These are phyloP conservation scores for Morus bassanus DNA, from an alignment of 2,797 vertebrate species.

Conservation along the genomic window DNA sequence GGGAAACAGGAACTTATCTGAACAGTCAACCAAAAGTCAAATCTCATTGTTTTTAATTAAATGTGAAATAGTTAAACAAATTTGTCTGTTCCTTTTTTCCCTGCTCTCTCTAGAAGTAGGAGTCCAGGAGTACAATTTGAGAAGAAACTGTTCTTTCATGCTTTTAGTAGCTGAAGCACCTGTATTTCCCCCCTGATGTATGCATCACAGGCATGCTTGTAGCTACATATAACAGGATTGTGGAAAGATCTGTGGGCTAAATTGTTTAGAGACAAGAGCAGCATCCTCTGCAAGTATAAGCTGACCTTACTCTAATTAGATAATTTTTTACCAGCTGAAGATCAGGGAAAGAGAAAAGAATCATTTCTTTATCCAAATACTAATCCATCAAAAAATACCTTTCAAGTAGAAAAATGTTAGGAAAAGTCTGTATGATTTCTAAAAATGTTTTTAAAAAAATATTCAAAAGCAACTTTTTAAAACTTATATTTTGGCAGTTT, in stretches of 20 bases:
- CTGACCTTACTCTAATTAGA: neutral
- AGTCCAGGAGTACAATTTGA: neutral
- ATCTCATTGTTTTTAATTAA: neutral
- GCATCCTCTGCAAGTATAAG: neutral
- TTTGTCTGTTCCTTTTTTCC: neutral
- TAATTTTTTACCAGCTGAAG: neutral
- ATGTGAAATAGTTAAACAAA: neutral
- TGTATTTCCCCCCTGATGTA: neutral
- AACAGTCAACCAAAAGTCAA: neutral
- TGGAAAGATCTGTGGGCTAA: neutral
- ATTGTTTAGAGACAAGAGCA: neutral
- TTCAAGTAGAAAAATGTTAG: neutral
- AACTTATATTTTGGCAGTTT: neutral
- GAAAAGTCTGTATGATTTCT: neutral
- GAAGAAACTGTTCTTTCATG: neutral
- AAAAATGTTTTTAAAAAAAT: neutral
- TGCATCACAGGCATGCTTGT: neutral
- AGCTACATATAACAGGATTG: neutral
- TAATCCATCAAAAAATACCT: neutral
- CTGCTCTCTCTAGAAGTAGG: neutral
- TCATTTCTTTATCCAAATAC: neutral
- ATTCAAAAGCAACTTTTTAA: neutral
- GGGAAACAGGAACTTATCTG: neutral
- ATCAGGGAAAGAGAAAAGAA: neutral
- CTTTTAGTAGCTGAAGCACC: neutral